Evolutionary conservation across 2,797 vertebrate genomes (phyloP), one percentile per base, ranked within the genome.

Genomic region (Hipposideros larvatus): DNA sequence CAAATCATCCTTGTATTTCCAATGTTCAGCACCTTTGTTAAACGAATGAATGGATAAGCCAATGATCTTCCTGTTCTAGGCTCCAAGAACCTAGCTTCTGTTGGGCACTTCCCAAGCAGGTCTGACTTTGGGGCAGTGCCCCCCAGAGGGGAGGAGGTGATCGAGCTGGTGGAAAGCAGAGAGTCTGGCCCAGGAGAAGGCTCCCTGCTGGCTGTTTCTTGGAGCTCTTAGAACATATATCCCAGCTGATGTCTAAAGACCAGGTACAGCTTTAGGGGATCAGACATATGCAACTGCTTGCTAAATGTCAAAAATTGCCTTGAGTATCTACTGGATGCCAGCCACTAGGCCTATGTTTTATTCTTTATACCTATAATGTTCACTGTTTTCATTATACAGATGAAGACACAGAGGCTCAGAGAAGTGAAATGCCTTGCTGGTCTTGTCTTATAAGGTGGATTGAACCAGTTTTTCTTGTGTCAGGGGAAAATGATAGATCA

Each of bases 361-460:
- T 53, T 95, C 61, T 91, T 87, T 41, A 57, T 92, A 26, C n/a
- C 18, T 92, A 18, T 66, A 61, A 37, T 90, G 24, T 11, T 82
- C 51, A 24, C 68, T 75, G 46, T 66, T 89, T 87, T 28, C 3
- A 22, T 80, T 65, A 34, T n/a, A 61, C 15, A 79, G 80, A 46
- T 31, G 18, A 82, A 88, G 53, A 55, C 59, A 65, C 31, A 26
- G 63, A 84, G 14, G 4, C 41, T 82, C 70, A 78, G 43, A 74
- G 55, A 91, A 84, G 31, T 22, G 8, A 19, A 87, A 19, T 13
- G 28, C 68, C n/a, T 96, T 86, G 43, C 43, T 26, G 34, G 51
- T 28, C 43, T 75, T 73, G 37, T 59, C 31, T 82, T 93, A 24
- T 24, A 90, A 80, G 37, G 37, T 79, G 43, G 31, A 37, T 2